Conservation (phyloP, 2,888 invertebrate genomes). For the Oxytorus armatus region DNA sequence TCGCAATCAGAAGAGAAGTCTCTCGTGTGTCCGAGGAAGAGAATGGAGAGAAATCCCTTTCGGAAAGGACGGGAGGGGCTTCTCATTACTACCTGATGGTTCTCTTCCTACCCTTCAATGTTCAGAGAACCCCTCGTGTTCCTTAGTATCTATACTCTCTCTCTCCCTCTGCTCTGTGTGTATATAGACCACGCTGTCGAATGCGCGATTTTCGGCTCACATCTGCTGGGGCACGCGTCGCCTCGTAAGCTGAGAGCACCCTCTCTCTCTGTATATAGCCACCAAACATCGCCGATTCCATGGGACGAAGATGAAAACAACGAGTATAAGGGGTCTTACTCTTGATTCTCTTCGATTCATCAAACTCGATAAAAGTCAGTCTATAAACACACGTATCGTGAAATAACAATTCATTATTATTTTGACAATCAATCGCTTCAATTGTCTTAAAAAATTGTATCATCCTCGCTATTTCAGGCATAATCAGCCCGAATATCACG, state of each 20-base stretch:
- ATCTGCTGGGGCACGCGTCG: slow-evolving; percentile 80
- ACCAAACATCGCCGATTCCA: slow-evolving; percentile 19
- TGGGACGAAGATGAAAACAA: slow-evolving; percentile 66
- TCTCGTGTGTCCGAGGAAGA: slow-evolving; percentile 59
- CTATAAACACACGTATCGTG: background rate
- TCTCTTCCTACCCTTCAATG: slow-evolving; percentile 67
- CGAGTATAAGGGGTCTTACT: slow-evolving; percentile 19
- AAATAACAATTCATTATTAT: too few relatives aligned
- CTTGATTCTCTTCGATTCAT: slow-evolving; percentile 21
- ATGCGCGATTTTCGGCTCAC: slow-evolving; percentile 68
- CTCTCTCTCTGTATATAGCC: slow-evolving; percentile 25
- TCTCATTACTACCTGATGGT: slow-evolving; percentile 78
- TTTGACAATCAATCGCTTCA: background rate
- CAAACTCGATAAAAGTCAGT: slow-evolving; percentile 11
- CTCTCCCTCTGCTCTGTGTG: slow-evolving; percentile 40
- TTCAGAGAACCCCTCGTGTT: slow-evolving; percentile 56
- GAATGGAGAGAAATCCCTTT: slow-evolving; percentile 67
- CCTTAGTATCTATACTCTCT: slow-evolving; percentile 38
- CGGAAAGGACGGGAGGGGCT: slow-evolving; percentile 63
- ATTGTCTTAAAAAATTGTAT: background rate
- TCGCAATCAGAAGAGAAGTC: slow-evolving; percentile 64
- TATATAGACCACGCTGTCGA: slow-evolving; percentile 56
- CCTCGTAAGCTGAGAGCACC: slow-evolving; percentile 65
- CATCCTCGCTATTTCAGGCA: too few relatives aligned
- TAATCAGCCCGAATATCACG: too few relatives aligned